Evolutionary conservation across 2,113 vertebrate species (phyloP), one percentile per base, ranked within the genome.

Genomic region (Epinephelus cyanopodus): DNA sequence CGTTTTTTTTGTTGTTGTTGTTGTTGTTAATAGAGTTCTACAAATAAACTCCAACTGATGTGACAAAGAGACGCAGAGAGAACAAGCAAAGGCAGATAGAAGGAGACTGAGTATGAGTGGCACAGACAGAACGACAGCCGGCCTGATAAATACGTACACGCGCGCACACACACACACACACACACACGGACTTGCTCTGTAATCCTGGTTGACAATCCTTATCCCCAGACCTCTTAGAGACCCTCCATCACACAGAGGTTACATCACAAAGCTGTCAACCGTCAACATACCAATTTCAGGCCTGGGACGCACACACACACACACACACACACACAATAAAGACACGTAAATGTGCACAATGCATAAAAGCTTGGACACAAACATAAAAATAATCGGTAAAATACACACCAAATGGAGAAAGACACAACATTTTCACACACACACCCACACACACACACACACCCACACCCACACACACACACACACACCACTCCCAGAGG

Each of bases 151-250:
- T 0, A 73, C 25, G 58, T 21, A 62, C 33, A 39, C 9, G 21
- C 61, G 18, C 29, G 21, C 58, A 61, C 29, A 62, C 60, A 62
- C 61, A 39, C 33, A n/a, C 61, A 45, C 56, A 66, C 3, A 72
- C 33, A 63, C 25, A 64, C 61, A 63, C 61, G 21, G 17, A 47
- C 42, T n/a, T 42, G 23, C 39, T 27, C 74, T 68, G 58, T 77
- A 87, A 87, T 76, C 84, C 81, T 68, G 25, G 50, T 57, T 80
- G 72, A 60, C 86, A 82, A 72, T 82, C 83, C 76, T 81, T 72
- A 81, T 79, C 79, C 79, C 2, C 53, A 84, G 48, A 83, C 74
- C 76, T 88, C 81, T 82, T 52, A 50, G 60, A 79, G 74, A 74
- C 76, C 85, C 83, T 81, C 42, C 61, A 82, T 82, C 85, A 83